phyloP scores from a whole-genome alignment of 1,140 invertebrate genomes.

The Halyomorpha halys region DNA sequence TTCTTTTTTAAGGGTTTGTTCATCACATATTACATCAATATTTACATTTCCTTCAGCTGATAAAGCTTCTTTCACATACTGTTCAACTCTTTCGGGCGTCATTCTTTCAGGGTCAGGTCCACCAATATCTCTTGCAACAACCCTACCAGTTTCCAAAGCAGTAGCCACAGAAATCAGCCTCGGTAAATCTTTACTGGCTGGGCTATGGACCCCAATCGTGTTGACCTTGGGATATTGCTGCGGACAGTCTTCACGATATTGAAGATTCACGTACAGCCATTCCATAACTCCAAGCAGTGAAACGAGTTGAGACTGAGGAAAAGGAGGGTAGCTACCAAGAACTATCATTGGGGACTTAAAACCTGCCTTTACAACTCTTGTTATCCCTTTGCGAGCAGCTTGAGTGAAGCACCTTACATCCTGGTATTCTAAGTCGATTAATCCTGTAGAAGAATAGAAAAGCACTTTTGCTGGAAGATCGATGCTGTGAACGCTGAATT shows the following conservation, averaged over 20 bases:
- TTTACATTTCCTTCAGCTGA: slow-evolving; percentile 45
- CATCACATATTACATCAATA: slow-evolving; percentile 62
- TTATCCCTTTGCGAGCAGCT: slow-evolving; percentile 49
- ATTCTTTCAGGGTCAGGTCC: slow-evolving; percentile 89
- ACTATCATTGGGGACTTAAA: slow-evolving; percentile 56
- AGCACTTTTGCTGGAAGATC: slow-evolving; percentile 24
- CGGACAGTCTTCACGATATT: slow-evolving; percentile 62
- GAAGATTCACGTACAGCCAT: slow-evolving; percentile 76
- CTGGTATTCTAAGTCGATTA: slow-evolving; percentile 52
- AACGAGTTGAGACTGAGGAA: slow-evolving; percentile 54
- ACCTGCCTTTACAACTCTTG: slow-evolving; percentile 53
- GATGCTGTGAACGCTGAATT: slow-evolving; percentile 1
- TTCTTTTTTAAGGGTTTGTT: slow-evolving; percentile 53
- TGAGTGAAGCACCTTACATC: slow-evolving; percentile 59
- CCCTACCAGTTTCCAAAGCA: slow-evolving; percentile 61
- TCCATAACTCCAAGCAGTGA: slow-evolving; percentile 72
- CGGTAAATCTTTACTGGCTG: slow-evolving; percentile 40
- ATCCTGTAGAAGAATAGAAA: slow-evolving; percentile 26
- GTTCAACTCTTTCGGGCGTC: slow-evolving; percentile 68
- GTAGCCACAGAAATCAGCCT: slow-evolving; percentile 50
- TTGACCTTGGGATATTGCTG: slow-evolving; percentile 49
- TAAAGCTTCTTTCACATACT: slow-evolving; percentile 68
- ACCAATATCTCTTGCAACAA: slow-evolving; percentile 72
- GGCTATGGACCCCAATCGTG: slow-evolving; percentile 49
- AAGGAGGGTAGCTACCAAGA: slow-evolving; percentile 45